A percentile compares a stretch with the other conserved stretches of the same genome.
Conservation (phyloP, 1,140 invertebrate species). For the Drosophila tristis region DNA sequence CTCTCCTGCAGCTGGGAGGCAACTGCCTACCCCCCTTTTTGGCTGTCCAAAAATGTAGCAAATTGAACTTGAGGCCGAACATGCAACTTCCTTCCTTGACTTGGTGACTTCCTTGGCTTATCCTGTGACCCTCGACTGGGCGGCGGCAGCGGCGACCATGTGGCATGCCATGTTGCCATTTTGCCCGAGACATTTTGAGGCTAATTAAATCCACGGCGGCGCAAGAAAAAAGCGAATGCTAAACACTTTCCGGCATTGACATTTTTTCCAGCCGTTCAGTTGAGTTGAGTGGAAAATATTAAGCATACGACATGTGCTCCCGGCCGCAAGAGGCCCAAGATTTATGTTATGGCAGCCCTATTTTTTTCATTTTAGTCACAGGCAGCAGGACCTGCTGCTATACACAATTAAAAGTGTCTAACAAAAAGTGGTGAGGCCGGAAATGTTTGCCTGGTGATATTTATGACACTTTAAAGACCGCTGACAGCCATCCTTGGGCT, state of each 20-base stretch:
- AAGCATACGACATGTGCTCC: conserved; percentile 68
- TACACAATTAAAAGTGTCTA: conserved; percentile 53
- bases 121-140: conserved; percentile 27
- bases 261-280: conserved; percentile 42
- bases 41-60: conserved; percentile 55
- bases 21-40: conserved; percentile 3
- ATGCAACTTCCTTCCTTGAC: conserved; percentile 65
- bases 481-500: conserved; percentile 9
- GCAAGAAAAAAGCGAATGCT: conserved; percentile 59
- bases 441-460: conserved; percentile 58
- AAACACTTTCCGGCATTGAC: conserved; percentile 79
- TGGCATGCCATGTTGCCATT: conserved; percentile 70
- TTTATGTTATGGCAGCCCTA: conserved; percentile 61
- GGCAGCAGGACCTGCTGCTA: not conserved
- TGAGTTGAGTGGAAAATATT: conserved; percentile 52
- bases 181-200: conserved; percentile 66
- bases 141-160: conserved; percentile 16
- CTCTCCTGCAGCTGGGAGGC: not conserved
- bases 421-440: conserved; percentile 23
- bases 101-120: conserved; percentile 48
- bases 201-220: conserved; percentile 72
- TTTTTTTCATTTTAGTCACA: conserved; percentile 16
- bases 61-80: conserved; percentile 74
- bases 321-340: conserved; percentile 29
- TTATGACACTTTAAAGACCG: conserved; percentile 72